Evolutionary conservation across 2,113 vertebrate genomes (phyloP).

Genomic region (Antidorcas marsupialis): DNA sequence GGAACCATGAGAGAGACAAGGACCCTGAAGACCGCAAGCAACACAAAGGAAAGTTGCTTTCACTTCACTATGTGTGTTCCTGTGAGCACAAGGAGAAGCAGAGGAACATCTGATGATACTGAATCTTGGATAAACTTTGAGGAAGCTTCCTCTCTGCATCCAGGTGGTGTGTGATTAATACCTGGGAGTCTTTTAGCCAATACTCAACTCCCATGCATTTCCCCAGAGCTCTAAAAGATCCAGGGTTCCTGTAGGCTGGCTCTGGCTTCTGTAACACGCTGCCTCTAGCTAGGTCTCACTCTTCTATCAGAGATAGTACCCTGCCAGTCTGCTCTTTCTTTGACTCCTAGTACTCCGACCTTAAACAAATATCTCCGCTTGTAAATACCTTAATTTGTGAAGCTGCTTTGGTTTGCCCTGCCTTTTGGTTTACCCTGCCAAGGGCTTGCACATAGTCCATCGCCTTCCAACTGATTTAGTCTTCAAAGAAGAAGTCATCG

Average conservation of each 20-base stretch:
- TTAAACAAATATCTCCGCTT: not conserved
- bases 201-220: not conserved
- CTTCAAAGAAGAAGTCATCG: not conserved
- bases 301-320: not conserved
- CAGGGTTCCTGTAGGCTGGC: not conserved
- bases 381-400: not conserved
- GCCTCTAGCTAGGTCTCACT: not conserved
- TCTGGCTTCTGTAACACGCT: not conserved
- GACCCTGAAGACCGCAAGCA: not conserved
- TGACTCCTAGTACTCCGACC: not conserved
- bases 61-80: not conserved
- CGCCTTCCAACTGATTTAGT: not conserved
- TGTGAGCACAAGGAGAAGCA: not conserved
- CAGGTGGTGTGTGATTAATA: not conserved
- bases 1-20: not conserved
- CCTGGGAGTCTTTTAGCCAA: not conserved
- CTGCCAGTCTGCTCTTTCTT: not conserved
- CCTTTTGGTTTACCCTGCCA: not conserved
- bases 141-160: not conserved
- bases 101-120: not conserved
- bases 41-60: not conserved
- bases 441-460: not conserved
- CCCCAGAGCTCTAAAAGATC: not conserved
- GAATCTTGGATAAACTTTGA: not conserved
- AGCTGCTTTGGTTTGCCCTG: not conserved